Evolutionary conservation across 2,888 invertebrate genomes (phyloP), one percentile per base, ranked within the genome.

Genomic region (Eutolmus rufibarbis): DNA sequence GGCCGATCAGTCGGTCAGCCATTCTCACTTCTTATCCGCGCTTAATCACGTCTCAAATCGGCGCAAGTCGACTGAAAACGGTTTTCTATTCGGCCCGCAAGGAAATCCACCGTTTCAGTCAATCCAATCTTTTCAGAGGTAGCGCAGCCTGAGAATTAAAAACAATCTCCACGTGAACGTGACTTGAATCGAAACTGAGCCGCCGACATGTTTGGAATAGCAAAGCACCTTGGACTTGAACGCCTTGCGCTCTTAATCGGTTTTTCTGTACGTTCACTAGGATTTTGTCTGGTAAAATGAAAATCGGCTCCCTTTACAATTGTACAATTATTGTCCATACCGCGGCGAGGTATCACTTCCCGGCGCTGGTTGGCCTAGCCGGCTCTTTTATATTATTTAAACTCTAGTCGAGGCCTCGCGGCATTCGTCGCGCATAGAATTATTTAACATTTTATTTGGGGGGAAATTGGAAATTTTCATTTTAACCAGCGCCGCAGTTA

Each of bases 151-250:
- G 82, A 82, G 66, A 82, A 82, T 82, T 82, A 66, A 82, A 82
- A 74, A 85, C 85, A 85, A 85, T 85, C 85, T 74, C 74, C 85
- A 85, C 19, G 34, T 74, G 74, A 74, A 85, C 85, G 85, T 85
- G 85, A 74, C 85, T 74, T n/a, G 74, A 85, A 74, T 46, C 19
- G 40, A 34, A 85, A 85, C 46, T 85, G 43, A 84, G 28, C 57
- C 37, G 66, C n/a, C 74, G 28, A 74, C 85, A 28, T 74, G 85
- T 46, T 74, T 34, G 31, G 85, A 85, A 85, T 85, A 74, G 43
- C 66, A 85, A 85, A 23, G 28, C 74, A 74, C 85, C 85, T 85
- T 85, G 85, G 85, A 85, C 85, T 85, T 85, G 85, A 85, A 85
- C 74, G 85, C 51, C n/a, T 28, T 85, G 28, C 46, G 74, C 16